Evolutionary conservation across 2,888 invertebrate genomes (phyloP), one percentile per base, ranked within the genome.

Genomic region (Sialis fuliginosa): DNA sequence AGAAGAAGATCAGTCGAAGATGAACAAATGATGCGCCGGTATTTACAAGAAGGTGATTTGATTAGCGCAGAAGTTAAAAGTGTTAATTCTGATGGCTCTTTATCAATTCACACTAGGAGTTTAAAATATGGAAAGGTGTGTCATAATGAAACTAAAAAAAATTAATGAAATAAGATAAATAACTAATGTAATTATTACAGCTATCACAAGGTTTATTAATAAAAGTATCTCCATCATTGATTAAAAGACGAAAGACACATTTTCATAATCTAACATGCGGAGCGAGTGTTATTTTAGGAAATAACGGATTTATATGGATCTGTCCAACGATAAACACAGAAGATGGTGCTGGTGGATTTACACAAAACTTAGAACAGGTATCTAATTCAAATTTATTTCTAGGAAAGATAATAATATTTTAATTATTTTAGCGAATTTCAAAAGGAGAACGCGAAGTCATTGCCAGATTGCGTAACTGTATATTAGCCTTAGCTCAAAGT

Each of bases 21-120:
- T 71, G 97, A 98, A 63, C 84, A 93, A 60, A 86, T 89, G 74
- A 98, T 98, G 98, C 72, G 97, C 47, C 82, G 86, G 52, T 93
- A 92, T 63, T 68, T 96, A 43, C 81, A 85, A 62, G 93, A 95
- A 66, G 93, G 93, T 12, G 98, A 98, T 67, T 71, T 98, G 1
- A 90, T 98, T 50, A 93, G 93, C 67, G 97, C 96, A 5, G 96
- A 98, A 71, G 96, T 98, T 1, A 95, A 97, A 61, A 89, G 82
- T 61, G 77, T 93, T 5, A 89, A 81, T 61, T 76, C 81, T 45
- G 97, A 98, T 67, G 95, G 97, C 1, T 80, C 89, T 1, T 66
- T 98, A 12, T 89, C 92, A 0, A 66, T 98, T 9, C 96, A 98
- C 60, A 96, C 97, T 0, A 78, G 98, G 60, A 95, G 91, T 66